These are phyloP conservation scores for Hemistola chrysoprasaria DNA, from an alignment of 2,888 invertebrate species.

Conservation along the genomic window DNA sequence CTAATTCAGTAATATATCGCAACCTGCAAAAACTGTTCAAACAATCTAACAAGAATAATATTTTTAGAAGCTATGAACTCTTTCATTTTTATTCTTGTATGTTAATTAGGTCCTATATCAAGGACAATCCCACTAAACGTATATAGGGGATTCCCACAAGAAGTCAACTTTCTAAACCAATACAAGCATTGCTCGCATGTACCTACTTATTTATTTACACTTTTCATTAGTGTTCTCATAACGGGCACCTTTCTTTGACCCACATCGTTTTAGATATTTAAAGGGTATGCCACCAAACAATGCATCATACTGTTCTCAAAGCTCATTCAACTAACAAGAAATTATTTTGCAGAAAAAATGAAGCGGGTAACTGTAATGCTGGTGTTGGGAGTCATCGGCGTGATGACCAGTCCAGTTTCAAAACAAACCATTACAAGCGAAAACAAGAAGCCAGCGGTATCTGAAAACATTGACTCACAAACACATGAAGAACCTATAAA, in stretches of 20 bases:
- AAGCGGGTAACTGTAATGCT: slow-evolving; percentile 46
- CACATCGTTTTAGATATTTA: slow-evolving; percentile 50
- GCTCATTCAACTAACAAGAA: slow-evolving; percentile 19
- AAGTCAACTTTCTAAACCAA: slow-evolving; percentile 23
- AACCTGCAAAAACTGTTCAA: no score
- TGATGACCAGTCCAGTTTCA: slow-evolving; percentile 44
- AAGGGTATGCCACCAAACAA: slow-evolving; percentile 39
- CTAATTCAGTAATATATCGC: no score
- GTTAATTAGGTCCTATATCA: no score
- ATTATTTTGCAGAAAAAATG: slow-evolving; percentile 63
- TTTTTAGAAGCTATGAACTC: no score
- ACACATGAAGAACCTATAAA: slow-evolving; percentile 38
- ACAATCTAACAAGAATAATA: no score
- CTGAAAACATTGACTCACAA: slow-evolving; percentile 42
- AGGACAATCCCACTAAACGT: no score
- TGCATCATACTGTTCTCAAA: slow-evolving; percentile 27
- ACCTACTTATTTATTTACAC: slow-evolving; percentile 22
- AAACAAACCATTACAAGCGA: slow-evolving; percentile 40
- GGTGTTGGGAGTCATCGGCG: slow-evolving; percentile 45
- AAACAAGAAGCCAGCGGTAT: slow-evolving; percentile 35
- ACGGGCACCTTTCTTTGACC: slow-evolving; percentile 66
- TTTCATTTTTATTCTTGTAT: no score
- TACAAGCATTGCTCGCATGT: no score
- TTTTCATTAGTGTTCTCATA: slow-evolving; percentile 12
- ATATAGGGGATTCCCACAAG: slow-evolving; percentile 7